These are phyloP conservation scores for Pogonocherus hispidulus DNA, from an alignment of 2,888 invertebrate species.

Conservation along the genomic window DNA sequence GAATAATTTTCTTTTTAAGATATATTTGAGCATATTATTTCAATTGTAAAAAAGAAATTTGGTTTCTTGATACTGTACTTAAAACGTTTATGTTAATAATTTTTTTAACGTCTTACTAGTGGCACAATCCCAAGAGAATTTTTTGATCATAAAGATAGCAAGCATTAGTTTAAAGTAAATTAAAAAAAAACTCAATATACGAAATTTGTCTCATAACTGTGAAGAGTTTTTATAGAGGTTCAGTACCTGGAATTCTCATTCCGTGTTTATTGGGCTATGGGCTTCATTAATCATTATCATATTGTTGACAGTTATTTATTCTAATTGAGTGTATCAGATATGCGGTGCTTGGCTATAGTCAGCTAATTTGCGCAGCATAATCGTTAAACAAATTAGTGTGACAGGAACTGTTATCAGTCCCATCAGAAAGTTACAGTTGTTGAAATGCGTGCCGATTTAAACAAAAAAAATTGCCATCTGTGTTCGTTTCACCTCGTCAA, in stretches of 20 bases:
- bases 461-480: too few relatives aligned
- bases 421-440: slow-evolving; percentile 2
- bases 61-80: too few relatives aligned
- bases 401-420: neutral
- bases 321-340: slow-evolving; percentile 19
- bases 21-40: too few relatives aligned
- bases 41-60: too few relatives aligned
- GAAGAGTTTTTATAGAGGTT: slow-evolving; percentile 16
- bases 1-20: too few relatives aligned
- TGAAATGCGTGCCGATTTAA: neutral
- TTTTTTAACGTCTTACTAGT: too few relatives aligned
- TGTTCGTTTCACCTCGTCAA: too few relatives aligned
- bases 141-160: too few relatives aligned
- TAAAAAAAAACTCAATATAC: too few relatives aligned
- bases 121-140: too few relatives aligned
- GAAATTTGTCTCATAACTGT: slow-evolving; percentile 13
- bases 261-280: slow-evolving; percentile 19
- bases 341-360: neutral
- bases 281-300: slow-evolving; percentile 25
- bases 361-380: neutral
- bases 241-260: slow-evolving; percentile 22
- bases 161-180: too few relatives aligned
- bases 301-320: slow-evolving; percentile 19
- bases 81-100: too few relatives aligned
- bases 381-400: slow-evolving; percentile 6